phyloP scores from a whole-genome alignment of 2,797 vertebrate species.

The Cynopterus sphinx region DNA sequence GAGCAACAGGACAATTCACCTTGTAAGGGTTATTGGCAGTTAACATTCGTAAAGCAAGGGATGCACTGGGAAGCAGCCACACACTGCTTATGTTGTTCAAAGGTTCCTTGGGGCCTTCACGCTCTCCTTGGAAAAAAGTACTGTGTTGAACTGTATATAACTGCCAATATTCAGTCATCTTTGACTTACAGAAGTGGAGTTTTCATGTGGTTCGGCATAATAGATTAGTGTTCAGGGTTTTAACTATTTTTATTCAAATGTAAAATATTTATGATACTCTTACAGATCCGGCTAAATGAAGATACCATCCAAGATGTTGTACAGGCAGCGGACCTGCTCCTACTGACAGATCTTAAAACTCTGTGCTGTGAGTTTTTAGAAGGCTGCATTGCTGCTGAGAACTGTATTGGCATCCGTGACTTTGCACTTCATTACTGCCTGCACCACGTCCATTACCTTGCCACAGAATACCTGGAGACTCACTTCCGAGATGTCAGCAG shows the following conservation, averaged over 20 bases:
- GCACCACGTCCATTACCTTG: constrained; percentile 94
- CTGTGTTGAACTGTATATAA: too few relatives aligned
- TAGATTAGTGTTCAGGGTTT: not conserved
- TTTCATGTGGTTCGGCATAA: not conserved
- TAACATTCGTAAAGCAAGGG: not conserved
- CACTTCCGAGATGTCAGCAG: constrained; percentile 95
- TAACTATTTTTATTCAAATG: not conserved
- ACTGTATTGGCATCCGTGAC: constrained; percentile 98
- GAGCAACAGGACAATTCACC: not conserved
- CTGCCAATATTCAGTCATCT: not conserved
- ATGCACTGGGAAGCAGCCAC: not conserved
- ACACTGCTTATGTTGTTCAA: not conserved
- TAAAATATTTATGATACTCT: constrained; percentile 63
- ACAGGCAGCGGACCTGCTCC: constrained; percentile 96
- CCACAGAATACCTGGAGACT: constrained; percentile 98
- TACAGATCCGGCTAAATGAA: constrained; percentile 94
- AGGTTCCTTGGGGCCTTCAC: not conserved
- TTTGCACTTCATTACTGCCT: constrained; percentile 98
- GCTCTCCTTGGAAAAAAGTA: not conserved
- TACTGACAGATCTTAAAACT: constrained; percentile 96
- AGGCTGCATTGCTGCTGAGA: constrained; percentile 97
- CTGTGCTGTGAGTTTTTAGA: constrained; percentile 98
- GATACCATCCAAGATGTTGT: constrained; percentile 99
- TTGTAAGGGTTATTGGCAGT: not conserved
- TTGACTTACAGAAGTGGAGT: not conserved